phyloP scores from a whole-genome alignment of 2,888 invertebrate genomes.

The Oeneis ivallda region DNA sequence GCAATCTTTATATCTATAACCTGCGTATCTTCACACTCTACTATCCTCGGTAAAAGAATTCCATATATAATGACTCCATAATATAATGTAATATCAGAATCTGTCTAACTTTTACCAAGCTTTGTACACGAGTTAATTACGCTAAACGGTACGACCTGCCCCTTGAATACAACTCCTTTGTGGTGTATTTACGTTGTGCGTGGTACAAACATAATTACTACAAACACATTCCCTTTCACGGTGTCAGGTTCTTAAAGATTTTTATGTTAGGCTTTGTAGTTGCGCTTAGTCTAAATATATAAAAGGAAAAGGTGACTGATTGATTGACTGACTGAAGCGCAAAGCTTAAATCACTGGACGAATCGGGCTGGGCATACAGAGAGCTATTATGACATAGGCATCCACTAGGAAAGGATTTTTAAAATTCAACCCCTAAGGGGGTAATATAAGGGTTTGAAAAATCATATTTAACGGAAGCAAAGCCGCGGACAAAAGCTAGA shows the following conservation, averaged over 20 bases:
- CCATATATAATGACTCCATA: background rate
- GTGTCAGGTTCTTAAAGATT: slow-evolving; percentile 1
- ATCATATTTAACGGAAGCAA: too few species aligned
- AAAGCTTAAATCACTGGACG: too few species aligned
- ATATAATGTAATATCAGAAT: background rate
- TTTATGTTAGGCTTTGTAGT: background rate
- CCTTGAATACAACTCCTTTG: slow-evolving; percentile 10
- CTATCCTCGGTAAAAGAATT: background rate
- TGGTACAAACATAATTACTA: slow-evolving; percentile 4
- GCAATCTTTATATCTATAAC: background rate
- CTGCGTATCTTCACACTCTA: background rate
- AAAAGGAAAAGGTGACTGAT: too few species aligned
- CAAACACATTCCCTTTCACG: background rate
- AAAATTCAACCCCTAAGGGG: too few species aligned
- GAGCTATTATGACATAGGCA: too few species aligned
- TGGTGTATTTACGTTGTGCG: slow-evolving; percentile 6
- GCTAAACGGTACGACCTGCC: slow-evolving; percentile 6
- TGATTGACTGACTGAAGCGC: too few species aligned
- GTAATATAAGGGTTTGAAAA: too few species aligned
- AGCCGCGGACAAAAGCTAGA: too few species aligned
- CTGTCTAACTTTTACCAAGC: background rate
- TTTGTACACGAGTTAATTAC: slow-evolving; percentile 8
- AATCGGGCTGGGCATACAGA: too few species aligned
- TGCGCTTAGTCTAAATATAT: background rate
- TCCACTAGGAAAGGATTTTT: too few species aligned